phyloP scores from a whole-genome alignment of 1,140 invertebrate species.

The Anoplolepis gracilipes region DNA sequence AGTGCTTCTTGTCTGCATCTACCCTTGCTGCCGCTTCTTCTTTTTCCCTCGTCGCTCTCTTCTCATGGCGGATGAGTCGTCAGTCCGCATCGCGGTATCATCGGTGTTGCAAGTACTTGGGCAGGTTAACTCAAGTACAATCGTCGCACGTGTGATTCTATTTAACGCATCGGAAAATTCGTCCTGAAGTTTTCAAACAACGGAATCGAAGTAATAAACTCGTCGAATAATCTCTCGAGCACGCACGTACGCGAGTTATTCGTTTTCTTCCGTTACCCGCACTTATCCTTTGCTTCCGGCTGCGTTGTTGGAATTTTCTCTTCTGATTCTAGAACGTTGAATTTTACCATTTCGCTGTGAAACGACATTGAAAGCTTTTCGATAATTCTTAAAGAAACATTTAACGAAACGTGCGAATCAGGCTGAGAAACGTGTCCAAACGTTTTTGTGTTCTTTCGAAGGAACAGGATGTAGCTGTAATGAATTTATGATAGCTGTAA shows the following conservation, averaged over 20 bases:
- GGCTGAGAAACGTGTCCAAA: background rate
- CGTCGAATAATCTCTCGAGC: too few relatives aligned
- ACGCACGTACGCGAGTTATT: background rate
- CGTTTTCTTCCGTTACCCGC: background rate
- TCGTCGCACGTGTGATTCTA: background rate
- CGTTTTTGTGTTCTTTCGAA: background rate
- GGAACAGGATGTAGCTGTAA: background rate
- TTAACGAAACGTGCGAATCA: conserved; percentile 40
- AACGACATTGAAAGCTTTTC: conserved; percentile 18
- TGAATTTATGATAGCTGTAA: background rate
- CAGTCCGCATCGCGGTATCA: conserved; percentile 74
- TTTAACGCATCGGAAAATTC: background rate
- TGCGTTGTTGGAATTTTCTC: conserved; percentile 6
- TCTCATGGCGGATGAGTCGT: conserved; percentile 45
- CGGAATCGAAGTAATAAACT: conserved; percentile 15
- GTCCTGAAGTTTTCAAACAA: background rate
- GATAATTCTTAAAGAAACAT: conserved; percentile 49
- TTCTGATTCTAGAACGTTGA: conserved; percentile 1
- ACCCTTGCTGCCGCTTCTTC: conserved; percentile 72
- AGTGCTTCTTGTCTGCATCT: conserved; percentile 64
- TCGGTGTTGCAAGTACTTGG: conserved; percentile 60
- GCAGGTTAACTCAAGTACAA: background rate
- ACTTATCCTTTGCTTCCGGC: background rate
- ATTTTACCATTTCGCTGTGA: background rate
- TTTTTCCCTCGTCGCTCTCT: background rate